phyloP scores from a whole-genome alignment of 2,797 vertebrate species.

The Emys orbicularis region DNA sequence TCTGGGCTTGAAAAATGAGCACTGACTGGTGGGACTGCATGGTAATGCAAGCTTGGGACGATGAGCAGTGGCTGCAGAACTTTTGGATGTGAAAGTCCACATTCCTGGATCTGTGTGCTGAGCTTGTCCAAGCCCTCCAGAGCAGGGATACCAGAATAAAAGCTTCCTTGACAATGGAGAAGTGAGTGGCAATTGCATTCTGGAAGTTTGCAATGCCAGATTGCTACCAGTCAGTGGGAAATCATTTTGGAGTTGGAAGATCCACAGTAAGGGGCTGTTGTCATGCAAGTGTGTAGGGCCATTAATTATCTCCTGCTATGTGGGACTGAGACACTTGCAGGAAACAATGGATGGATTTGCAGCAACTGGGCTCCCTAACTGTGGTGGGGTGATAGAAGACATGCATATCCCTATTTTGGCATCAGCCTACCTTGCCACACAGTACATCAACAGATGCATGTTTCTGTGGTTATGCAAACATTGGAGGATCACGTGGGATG shows the following conservation, averaged over 20 bases:
- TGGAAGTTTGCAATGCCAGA: neutral
- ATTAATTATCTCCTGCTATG: neutral
- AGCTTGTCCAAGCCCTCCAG: neutral
- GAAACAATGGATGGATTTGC: neutral
- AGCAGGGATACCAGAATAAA: neutral
- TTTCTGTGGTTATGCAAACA: neutral
- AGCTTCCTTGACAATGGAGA: neutral
- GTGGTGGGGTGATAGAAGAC: neutral
- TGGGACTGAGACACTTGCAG: neutral
- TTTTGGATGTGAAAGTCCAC: neutral
- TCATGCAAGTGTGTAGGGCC: neutral
- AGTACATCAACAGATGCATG: neutral
- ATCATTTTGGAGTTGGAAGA: neutral
- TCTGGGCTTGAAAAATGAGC: neutral
- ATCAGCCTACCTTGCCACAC: neutral
- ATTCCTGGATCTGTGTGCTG: neutral
- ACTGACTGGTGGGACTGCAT: neutral
- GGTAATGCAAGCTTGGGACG: neutral
- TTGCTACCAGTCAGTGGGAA: neutral
- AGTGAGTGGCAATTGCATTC: neutral
- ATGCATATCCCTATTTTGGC: neutral
- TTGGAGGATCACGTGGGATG: neutral
- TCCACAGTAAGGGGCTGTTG: neutral
- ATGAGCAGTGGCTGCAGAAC: neutral
- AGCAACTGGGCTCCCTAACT: neutral